Evolutionary conservation across 2,888 invertebrate genomes (phyloP).

Genomic region (Julus scandinavius): DNA sequence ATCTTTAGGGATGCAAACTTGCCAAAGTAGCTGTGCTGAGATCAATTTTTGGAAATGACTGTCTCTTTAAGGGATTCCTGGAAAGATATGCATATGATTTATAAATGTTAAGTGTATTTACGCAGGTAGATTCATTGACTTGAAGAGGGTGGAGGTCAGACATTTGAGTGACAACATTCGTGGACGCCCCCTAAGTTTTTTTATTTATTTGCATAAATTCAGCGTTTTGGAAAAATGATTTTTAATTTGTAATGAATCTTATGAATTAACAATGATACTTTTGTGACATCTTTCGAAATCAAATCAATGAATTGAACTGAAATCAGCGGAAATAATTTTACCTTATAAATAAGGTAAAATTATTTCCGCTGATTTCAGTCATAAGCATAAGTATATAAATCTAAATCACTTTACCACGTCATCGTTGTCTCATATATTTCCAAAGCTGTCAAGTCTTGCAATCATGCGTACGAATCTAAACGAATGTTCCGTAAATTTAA

Average conservation of each 20-base stretch:
- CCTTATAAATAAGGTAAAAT: not conserved
- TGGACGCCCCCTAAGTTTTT: no score
- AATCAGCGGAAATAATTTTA: no score
- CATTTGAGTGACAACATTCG: no score
- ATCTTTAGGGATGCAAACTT: not conserved
- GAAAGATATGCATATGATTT: not conserved
- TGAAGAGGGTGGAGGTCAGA: no score
- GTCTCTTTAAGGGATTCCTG: slow-evolving; percentile 50
- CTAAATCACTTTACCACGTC: slow-evolving; percentile 4
- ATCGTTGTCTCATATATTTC: not conserved
- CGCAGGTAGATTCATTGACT: no score
- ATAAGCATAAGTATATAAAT: not conserved
- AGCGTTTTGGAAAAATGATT: no score
- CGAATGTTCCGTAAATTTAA: no score
- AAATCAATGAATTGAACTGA: no score
- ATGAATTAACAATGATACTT: no score
- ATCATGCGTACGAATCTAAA: not conserved
- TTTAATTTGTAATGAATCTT: not conserved
- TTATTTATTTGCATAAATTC: not conserved
- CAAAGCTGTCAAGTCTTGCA: not conserved
- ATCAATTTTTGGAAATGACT: slow-evolving; percentile 13
- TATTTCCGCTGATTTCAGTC: not conserved
- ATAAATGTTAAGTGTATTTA: no score
- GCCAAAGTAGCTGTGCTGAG: not conserved
- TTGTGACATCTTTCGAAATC: no score